These are phyloP conservation scores for Grammatotria lemairii DNA, from an alignment of 2,113 vertebrate genomes.

Conservation along the genomic window DNA sequence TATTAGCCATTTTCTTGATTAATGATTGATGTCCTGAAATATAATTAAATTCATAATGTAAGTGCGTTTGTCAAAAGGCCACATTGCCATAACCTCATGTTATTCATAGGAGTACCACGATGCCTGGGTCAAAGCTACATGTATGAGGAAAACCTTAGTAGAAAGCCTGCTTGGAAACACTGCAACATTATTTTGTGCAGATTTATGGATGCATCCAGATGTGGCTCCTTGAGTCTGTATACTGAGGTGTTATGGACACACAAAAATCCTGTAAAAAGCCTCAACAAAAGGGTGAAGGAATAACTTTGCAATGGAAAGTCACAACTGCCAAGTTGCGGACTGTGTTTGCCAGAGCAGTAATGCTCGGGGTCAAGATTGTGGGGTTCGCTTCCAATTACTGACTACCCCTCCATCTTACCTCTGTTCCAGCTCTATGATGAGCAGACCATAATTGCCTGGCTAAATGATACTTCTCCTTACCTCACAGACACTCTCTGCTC, in stretches of 20 bases:
- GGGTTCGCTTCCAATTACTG: slow-evolving; percentile 42
- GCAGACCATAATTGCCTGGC: slow-evolving; percentile 22
- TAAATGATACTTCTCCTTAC: slow-evolving; percentile 18
- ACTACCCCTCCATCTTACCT: slow-evolving; percentile 38
- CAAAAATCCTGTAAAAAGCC: slow-evolving; percentile 33
- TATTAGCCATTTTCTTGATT: slow-evolving; percentile 65
- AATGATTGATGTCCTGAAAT: slow-evolving; percentile 60
- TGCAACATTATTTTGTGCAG: slow-evolving; percentile 10
- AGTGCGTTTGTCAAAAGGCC: slow-evolving; percentile 48
- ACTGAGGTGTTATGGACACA: slow-evolving; percentile 48
- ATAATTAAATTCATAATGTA: slow-evolving; percentile 49
- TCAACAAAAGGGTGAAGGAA: slow-evolving; percentile 48
- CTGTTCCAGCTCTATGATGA: slow-evolving; percentile 43
- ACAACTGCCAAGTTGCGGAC: slow-evolving; percentile 33
- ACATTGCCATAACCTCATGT: not conserved
- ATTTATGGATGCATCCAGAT: slow-evolving; percentile 33
- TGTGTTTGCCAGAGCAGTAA: slow-evolving; percentile 43
- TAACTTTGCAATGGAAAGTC: slow-evolving; percentile 53
- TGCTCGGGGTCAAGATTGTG: slow-evolving; percentile 52
- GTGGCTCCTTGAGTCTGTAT: slow-evolving; percentile 6
- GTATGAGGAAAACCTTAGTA: not conserved
- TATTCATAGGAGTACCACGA: not conserved
- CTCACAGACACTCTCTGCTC: not conserved
- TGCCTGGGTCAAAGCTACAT: not conserved
- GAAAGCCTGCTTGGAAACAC: not conserved